Conservation (phyloP, 92 coral and sea anemone species). For the Ricordea florida region DNA sequence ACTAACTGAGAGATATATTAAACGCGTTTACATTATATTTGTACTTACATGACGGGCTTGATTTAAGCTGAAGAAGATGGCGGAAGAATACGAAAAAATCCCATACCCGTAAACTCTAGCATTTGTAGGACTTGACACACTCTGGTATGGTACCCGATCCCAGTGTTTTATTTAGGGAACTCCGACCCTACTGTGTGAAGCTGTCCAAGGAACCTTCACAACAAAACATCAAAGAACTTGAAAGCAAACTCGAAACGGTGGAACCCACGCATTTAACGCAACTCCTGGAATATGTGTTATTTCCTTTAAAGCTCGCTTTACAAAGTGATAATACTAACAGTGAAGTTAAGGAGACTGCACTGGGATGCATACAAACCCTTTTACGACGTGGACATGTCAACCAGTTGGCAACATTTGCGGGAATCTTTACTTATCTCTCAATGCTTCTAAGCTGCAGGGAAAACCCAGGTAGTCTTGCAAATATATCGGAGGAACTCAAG, state of each 20-base stretch:
- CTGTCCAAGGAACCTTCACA: slow-evolving; percentile 83
- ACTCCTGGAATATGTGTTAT: slow-evolving; percentile 77
- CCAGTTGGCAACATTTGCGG: slow-evolving; percentile 67
- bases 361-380: slow-evolving; percentile 68
- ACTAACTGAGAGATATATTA: no score
- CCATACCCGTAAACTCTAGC: no score
- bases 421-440: slow-evolving; percentile 74
- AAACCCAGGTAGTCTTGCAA: slow-evolving; percentile 64
- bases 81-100: not conserved
- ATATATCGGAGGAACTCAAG: slow-evolving; percentile 83
- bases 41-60: no score
- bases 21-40: no score
- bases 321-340: slow-evolving; percentile 55
- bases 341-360: slow-evolving; percentile 76
- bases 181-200: slow-evolving; percentile 86
- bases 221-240: slow-evolving; percentile 54
- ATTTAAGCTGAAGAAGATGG: slow-evolving; percentile 9
- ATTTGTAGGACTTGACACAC: no score
- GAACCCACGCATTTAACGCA: slow-evolving; percentile 39
- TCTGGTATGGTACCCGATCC: slow-evolving; percentile 74
- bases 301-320: slow-evolving; percentile 84
- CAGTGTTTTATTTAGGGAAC: slow-evolving; percentile 60
- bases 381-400: slow-evolving; percentile 49
- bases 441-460: slow-evolving; percentile 74
- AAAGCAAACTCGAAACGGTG: slow-evolving; percentile 28